Base-by-base conservation (phyloP, 2,113 vertebrate species). In the Lynx canadensis region DNA sequence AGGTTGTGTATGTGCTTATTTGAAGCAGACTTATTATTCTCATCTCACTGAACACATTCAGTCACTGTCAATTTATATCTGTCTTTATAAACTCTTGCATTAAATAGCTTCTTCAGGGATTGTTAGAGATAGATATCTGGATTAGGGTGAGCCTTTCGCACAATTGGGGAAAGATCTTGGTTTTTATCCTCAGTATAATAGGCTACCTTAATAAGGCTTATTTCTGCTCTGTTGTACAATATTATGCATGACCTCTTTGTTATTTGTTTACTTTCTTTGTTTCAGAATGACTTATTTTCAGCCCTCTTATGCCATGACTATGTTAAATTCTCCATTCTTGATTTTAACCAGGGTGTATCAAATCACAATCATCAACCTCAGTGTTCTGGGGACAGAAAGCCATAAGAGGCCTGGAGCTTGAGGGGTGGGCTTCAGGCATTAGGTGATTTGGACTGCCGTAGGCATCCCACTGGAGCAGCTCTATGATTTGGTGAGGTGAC, bases 221-320 rank as follows among this genome's bases (percentile, higher is more conserved):
- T 52, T 86, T 97, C n/a, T 65, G 6, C 21, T 71, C 18, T 82
- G 4, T 38, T 31, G 4, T 38, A 19, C 33, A 81, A 50, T n/a
- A 76, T 57, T 31, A 7, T 48, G 10, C 13, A 23, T 68, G 1
- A 83, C 84, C 9, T 45, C 9, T 13, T 78, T 3, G 63, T 7
- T 3, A 5, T 65, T 83, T 66, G 9, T 52, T 60, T 81, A 48
- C 9, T 92, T 80, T 36, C 48, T 94, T n/a, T 85, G 13, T 87
- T 94, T 68, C 55, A 92, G 55, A 95, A 57, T 80, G 57, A 41
- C 15, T 69, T 95, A 9, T 74, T 76, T 95, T 89, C 13, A 57
- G 31, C 19, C 10, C 8, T 79, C 25, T 55, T 69, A 48, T 80
- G 69, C 38, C 65, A 11, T 73, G 1, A 36, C 15, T 55, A 4